These are phyloP conservation scores for Eueremaeus valkanovi DNA, from an alignment of 2,888 invertebrate species.

Conservation along the genomic window DNA sequence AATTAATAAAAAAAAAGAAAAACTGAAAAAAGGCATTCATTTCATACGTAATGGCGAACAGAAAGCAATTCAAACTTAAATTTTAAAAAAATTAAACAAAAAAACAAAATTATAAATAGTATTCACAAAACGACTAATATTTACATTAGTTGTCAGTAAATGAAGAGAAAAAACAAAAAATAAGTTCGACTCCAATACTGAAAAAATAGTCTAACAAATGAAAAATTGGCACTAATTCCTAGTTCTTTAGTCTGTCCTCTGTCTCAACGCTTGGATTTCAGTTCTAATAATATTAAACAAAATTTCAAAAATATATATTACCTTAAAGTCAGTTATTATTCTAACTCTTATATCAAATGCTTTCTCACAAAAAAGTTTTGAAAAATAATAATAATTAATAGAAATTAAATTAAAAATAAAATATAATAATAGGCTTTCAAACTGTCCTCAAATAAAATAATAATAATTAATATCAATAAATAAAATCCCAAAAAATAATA, in stretches of 20 bases:
- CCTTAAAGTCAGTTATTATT: not conserved
- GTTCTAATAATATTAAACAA: not conserved
- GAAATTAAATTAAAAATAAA: no score
- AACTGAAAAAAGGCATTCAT: no score
- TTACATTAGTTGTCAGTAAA: slow-evolving; percentile 19
- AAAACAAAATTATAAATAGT: not conserved
- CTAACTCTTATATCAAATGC: no score
- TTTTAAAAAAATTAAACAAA: no score
- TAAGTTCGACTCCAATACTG: no score
- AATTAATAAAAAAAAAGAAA: no score
- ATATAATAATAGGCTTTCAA: not conserved
- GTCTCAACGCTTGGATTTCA: not conserved
- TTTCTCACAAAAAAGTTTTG: no score
- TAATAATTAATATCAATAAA: slow-evolving; percentile 1
- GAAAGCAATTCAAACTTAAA: no score
- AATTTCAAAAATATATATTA: not conserved
- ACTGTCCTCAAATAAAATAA: not conserved
- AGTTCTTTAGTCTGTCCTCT: not conserved
- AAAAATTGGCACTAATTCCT: slow-evolving; percentile 9
- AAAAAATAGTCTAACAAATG: no score
- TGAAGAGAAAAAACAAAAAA: no score
- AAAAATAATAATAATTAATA: no score
- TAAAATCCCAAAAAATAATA: not conserved
- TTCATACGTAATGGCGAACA: no score
- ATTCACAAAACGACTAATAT: slow-evolving; percentile 12